Evolutionary conservation across 2,888 invertebrate genomes (phyloP).

Genomic region (Lithophane semibrunnea): DNA sequence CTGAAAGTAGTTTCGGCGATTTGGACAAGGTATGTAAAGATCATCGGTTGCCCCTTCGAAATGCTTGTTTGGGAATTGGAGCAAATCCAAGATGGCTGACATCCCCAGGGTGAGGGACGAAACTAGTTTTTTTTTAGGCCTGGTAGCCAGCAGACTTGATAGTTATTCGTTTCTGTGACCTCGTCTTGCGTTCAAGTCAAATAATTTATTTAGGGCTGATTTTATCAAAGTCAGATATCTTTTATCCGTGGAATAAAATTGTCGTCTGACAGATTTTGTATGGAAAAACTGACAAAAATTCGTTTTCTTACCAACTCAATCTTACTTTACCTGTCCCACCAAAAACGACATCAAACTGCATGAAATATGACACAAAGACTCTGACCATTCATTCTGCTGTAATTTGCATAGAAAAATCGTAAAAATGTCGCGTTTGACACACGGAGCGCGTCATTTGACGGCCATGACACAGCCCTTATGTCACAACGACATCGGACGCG

Average conservation of each 20-base stretch:
- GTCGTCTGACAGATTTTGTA: too few relatives aligned
- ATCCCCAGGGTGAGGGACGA: constrained; percentile 26
- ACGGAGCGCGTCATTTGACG: constrained; percentile 56
- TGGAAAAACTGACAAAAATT: too few relatives aligned
- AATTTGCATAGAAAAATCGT: constrained; percentile 83
- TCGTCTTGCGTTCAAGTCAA: neutral
- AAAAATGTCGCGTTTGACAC: constrained; percentile 80
- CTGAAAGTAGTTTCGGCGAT: constrained; percentile 60
- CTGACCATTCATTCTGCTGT: constrained; percentile 75
- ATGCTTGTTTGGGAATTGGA: constrained; percentile 48
- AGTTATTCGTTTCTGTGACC: neutral
- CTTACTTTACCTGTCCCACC: neutral
- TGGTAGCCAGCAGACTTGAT: neutral
- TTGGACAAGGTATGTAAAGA: constrained; percentile 46
- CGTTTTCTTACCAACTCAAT: neutral
- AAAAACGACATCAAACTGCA: constrained; percentile 1
- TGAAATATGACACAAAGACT: constrained; percentile 77
- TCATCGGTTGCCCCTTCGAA: constrained; percentile 38
- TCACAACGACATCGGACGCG: constrained; percentile 32
- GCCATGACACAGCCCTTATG: constrained; percentile 57
- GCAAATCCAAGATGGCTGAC: constrained; percentile 52
- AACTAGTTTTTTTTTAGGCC: neutral
- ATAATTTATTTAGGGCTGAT: too few relatives aligned
- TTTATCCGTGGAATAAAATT: too few relatives aligned
- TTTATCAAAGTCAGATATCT: too few relatives aligned